Evolutionary conservation across 2,888 invertebrate species (phyloP), one percentile per base, ranked within the genome.

Genomic region (Augiades crinisus): DNA sequence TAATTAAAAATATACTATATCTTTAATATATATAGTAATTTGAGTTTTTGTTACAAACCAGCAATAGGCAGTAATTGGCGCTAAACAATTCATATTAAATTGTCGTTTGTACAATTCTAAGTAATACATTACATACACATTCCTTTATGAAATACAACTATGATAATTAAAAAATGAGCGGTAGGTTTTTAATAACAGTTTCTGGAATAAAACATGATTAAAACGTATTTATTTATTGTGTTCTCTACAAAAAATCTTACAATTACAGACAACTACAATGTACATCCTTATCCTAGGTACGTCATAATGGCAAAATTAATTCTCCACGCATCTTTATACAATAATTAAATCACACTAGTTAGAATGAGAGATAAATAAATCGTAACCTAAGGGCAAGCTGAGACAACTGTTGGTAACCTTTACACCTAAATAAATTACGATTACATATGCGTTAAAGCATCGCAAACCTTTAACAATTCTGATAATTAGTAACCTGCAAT

Each of bases 251-350:
- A 81, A n/a, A 84, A 81, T 72, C 87, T 88, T 89, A 89, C 70
- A 82, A 75, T 75, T 76, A 85, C 63, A 81, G 79, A 81, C 79
- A 86, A 78, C 81, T 87, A 86, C 78, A 85, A 87, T 87, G 81
- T 87, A 89, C 88, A 89, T 70, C 70, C 88, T 89, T 88, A 89
- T 66, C 63, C 88, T 88, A 89, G 74, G 81, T 85, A 88, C 81
- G 79, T 82, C 73, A 65, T 84, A 87, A 88, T 89, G 89, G 89
- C 89, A 89, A 86, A 81, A 81, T 70, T 72, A 78, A 76, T 75
- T 79, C 75, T 81, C 77, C 71, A 75, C 75, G 68, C 64, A 38
- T 7, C 13, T 68, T 66, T 72, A 69, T 69, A 72, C 69, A 75
- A 67, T 72, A 70, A 63, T 64, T 68, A 68, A 68, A 78, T 81